Conservation (phyloP, 1,140 invertebrate species). For the Idris sp. region DNA sequence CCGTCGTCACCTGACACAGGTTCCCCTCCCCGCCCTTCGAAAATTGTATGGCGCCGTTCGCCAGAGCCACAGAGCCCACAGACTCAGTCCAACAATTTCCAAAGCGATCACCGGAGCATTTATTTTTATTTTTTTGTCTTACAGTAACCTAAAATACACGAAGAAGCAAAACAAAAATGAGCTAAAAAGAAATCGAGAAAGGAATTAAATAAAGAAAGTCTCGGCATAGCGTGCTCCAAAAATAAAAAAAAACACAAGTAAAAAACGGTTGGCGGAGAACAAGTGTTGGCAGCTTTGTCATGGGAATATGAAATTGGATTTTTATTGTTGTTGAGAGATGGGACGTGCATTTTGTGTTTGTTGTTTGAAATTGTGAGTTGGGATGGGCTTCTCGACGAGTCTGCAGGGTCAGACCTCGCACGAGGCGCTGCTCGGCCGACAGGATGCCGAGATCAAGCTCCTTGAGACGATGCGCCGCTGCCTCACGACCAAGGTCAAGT, state of each 20-base stretch:
- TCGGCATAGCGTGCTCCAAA: too few relatives aligned
- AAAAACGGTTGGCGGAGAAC: too few relatives aligned
- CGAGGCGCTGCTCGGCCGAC: slow-evolving; percentile 89
- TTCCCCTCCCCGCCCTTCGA: slow-evolving; percentile 1
- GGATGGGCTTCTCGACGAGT: slow-evolving; percentile 91
- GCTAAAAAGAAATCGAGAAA: too few relatives aligned
- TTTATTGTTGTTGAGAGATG: slow-evolving; percentile 19
- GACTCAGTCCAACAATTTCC: not conserved
- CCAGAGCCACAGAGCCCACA: not conserved
- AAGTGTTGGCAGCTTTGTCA: too few relatives aligned
- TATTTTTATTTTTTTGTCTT: too few relatives aligned
- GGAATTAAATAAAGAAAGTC: too few relatives aligned
- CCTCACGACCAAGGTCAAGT: slow-evolving; percentile 90
- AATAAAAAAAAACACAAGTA: too few relatives aligned
- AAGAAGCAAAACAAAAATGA: too few relatives aligned
- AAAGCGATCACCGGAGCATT: too few relatives aligned
- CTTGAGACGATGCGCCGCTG: slow-evolving; percentile 93
- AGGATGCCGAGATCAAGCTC: slow-evolving; percentile 93
- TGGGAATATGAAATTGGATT: too few relatives aligned
- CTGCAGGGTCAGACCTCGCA: slow-evolving; percentile 89
- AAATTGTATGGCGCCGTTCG: not conserved
- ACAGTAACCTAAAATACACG: too few relatives aligned
- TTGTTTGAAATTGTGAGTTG: not conserved
- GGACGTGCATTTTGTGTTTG: slow-evolving; percentile 21
- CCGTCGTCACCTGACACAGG: slow-evolving; percentile 12